These are phyloP conservation scores for Eupithecia vulgata DNA, from an alignment of 2,888 invertebrate species.

Conservation along the genomic window DNA sequence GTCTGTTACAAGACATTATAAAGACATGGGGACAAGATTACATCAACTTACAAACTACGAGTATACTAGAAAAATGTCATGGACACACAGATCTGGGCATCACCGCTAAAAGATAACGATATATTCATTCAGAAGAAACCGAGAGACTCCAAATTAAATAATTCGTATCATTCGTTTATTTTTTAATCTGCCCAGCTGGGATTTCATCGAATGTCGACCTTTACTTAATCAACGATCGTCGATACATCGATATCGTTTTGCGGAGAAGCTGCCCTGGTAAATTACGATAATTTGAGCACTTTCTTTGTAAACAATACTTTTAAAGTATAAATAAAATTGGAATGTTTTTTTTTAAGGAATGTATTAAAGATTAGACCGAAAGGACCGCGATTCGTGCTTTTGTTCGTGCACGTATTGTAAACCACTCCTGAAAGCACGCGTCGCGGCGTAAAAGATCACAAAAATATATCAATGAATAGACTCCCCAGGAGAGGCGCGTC, in stretches of 20 bases:
- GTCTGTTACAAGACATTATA: background rate
- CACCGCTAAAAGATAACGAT: slow-evolving; percentile 5
- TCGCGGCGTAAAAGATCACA: slow-evolving; percentile 17
- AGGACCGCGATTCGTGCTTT: slow-evolving; percentile 5
- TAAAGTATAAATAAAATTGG: slow-evolving; percentile 43
- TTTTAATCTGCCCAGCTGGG: background rate
- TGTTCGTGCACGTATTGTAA: background rate
- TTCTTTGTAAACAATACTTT: slow-evolving; percentile 40
- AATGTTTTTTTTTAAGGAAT: slow-evolving; percentile 43
- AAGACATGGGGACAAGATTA: background rate
- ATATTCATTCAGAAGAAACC: background rate
- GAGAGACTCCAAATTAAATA: background rate
- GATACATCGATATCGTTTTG: background rate
- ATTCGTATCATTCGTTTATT: background rate
- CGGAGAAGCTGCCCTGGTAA: slow-evolving; percentile 28
- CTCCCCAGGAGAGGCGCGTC: slow-evolving; percentile 12
- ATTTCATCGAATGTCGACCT: background rate
- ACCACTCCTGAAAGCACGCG: background rate
- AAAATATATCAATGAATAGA: slow-evolving; percentile 5
- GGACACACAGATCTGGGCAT: slow-evolving; percentile 49
- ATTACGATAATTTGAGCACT: slow-evolving; percentile 55
- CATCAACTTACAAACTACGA: slow-evolving; percentile 46
- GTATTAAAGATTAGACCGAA: slow-evolving; percentile 21
- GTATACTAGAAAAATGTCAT: slow-evolving; percentile 51
- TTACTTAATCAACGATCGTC: background rate